Percentiles rank a stretch among this genome's conserved stretches.
Evolutionary conservation across 2,113 vertebrate genomes (phyloP).

Genomic region (Lanius collurio): DNA sequence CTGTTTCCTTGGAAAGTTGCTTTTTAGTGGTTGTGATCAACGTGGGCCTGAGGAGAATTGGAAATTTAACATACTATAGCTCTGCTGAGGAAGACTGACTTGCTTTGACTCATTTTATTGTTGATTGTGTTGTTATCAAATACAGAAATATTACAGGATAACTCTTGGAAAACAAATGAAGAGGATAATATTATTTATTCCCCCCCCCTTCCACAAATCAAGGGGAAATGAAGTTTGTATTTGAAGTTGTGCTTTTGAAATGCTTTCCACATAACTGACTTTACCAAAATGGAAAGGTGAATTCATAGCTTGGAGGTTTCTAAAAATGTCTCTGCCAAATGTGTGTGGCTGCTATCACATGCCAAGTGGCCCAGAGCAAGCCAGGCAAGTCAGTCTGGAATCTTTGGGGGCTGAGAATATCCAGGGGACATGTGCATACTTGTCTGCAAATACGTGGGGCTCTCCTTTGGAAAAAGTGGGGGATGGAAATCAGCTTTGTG

Average conservation of each 20-base stretch:
- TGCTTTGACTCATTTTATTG: background rate
- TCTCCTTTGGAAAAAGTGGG: background rate
- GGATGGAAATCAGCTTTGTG: background rate
- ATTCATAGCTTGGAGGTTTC: slow-evolving; percentile 55
- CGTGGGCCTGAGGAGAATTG: accelerated
- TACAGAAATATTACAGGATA: background rate
- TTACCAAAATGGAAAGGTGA: slow-evolving; percentile 50
- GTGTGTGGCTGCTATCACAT: slow-evolving; percentile 33
- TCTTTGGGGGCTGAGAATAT: slow-evolving; percentile 63
- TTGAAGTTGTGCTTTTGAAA: slow-evolving; percentile 4
- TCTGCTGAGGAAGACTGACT: background rate
- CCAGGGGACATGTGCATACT: slow-evolving; percentile 39
- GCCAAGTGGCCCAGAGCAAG: slow-evolving; percentile 59
- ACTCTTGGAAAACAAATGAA: background rate
- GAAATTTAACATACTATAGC: accelerated
- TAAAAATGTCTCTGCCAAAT: slow-evolving; percentile 67
- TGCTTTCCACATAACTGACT: slow-evolving; percentile 47
- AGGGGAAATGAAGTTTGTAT: background rate
- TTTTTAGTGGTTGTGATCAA: background rate
- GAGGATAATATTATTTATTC: background rate
- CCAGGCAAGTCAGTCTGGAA: slow-evolving; percentile 55
- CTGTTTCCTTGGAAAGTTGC: background rate
- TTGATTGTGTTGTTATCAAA: background rate
- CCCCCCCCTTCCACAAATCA: background rate
- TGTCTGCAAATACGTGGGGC: slow-evolving; percentile 36